Conservation (phyloP, 2,797 vertebrate species). For the Hoplostethus mediterraneus region DNA sequence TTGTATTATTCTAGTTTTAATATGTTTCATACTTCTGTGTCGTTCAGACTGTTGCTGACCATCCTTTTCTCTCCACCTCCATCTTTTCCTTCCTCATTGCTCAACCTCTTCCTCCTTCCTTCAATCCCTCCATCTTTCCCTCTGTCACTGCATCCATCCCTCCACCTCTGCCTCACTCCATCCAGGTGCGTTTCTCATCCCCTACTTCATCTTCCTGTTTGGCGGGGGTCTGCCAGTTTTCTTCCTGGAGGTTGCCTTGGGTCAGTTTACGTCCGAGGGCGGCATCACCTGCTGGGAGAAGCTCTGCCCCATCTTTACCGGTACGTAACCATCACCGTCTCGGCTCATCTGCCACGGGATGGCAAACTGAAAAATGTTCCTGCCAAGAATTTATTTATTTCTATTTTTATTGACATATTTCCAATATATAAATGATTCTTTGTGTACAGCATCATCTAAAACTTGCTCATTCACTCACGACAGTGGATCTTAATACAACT, state of each 20-base stretch:
- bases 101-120: neutral
- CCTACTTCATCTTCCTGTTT: constrained; percentile 99
- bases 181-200: constrained; percentile 98
- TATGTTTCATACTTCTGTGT: no score
- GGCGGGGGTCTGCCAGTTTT: constrained; percentile 98
- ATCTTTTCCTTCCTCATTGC: neutral
- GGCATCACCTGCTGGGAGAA: constrained; percentile 99
- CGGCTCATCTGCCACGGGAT: neutral
- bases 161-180: neutral
- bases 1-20: no score
- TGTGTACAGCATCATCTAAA: no score
- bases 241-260: constrained; percentile 97
- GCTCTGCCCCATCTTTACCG: constrained; percentile 97
- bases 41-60: no score
- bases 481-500: no score
- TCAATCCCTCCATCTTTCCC: neutral
- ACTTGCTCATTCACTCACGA: no score
- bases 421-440: no score
- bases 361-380: no score
- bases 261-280: constrained; percentile 98
- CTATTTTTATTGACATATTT: no score
- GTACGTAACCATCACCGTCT: constrained; percentile 70
- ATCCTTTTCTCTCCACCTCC: neutral
- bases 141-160: neutral
- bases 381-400: no score